These are phyloP conservation scores for Trissolcus japonicus DNA, from an alignment of 2,888 invertebrate genomes.

Conservation along the genomic window DNA sequence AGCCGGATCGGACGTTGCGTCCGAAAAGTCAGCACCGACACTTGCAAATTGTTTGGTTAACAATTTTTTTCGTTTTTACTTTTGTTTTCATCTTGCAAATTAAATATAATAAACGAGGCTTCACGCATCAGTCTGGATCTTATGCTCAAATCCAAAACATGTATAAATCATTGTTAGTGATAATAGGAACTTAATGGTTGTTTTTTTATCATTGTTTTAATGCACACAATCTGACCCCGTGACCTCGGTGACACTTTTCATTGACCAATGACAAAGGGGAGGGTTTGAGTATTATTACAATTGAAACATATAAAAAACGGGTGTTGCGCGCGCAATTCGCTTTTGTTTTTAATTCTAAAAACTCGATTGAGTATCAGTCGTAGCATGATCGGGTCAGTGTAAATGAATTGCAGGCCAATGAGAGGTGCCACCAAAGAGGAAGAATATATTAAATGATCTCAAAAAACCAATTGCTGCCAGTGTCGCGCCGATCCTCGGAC, in stretches of 20 bases:
- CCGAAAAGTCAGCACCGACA: slow-evolving; percentile 21
- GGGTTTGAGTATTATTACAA: slow-evolving; percentile 35
- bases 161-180: slow-evolving; percentile 66
- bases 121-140: slow-evolving; percentile 54
- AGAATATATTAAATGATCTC: neutral
- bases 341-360: neutral
- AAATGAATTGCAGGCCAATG: neutral
- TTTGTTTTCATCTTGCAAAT: slow-evolving; percentile 1
- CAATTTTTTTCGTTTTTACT: neutral
- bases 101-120: neutral
- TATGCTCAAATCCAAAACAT: slow-evolving; percentile 62
- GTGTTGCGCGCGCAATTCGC: slow-evolving; percentile 61
- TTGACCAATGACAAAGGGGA: neutral
- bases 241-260: slow-evolving; percentile 25
- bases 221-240: slow-evolving; percentile 8
- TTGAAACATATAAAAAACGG: too few relatives aligned
- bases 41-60: slow-evolving; percentile 1
- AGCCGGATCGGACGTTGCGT: slow-evolving; percentile 54
- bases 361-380: too few relatives aligned
- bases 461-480: neutral
- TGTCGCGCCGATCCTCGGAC: neutral
- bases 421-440: neutral
- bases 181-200: slow-evolving; percentile 68
- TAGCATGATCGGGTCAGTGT: too few relatives aligned
- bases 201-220: slow-evolving; percentile 2